Conservation (phyloP, 1,140 invertebrate species). For the Scylla paramamosain region DNA sequence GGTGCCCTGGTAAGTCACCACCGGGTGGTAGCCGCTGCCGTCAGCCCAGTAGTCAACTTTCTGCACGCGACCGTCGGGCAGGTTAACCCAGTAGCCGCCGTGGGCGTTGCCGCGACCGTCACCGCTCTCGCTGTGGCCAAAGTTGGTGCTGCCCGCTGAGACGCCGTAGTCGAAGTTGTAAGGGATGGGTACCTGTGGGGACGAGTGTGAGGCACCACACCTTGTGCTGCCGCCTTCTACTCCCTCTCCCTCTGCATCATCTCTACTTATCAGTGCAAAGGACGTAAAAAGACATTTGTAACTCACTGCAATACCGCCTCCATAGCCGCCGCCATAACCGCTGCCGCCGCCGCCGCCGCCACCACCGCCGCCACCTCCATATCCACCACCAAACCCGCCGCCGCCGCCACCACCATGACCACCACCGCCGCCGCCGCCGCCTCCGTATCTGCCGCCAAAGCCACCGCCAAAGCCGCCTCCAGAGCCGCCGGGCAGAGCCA, state of each 20-base stretch:
- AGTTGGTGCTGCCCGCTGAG: slow-evolving; percentile 67
- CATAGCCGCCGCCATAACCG: background rate
- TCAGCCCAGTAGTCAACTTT: slow-evolving; percentile 75
- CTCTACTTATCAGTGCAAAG: background rate
- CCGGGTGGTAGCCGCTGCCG: slow-evolving; percentile 71
- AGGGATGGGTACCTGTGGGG: slow-evolving; percentile 64
- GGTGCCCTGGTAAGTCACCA: slow-evolving; percentile 73
- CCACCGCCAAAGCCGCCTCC: background rate
- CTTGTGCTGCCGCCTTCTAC: background rate
- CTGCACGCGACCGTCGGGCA: slow-evolving; percentile 76
- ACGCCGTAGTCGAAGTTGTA: slow-evolving; percentile 77
- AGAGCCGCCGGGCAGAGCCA: background rate
- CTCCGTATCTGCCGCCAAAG: background rate
- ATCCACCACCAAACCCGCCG: background rate
- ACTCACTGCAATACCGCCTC: background rate
- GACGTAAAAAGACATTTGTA: too few relatives aligned
- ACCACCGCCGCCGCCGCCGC: background rate
- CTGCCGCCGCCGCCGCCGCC: background rate
- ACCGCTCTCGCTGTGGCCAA: slow-evolving; percentile 71
- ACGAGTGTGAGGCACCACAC: background rate
- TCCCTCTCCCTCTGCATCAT: background rate
- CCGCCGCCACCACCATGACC: background rate
- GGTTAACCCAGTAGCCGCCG: slow-evolving; percentile 76
- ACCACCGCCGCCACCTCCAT: background rate
- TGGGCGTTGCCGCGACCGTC: slow-evolving; percentile 73